A percentile compares a stretch with the other conserved stretches of the same genome.
Evolutionary conservation across 2,113 vertebrate genomes (phyloP).

Genomic region (Vicugna pacos): DNA sequence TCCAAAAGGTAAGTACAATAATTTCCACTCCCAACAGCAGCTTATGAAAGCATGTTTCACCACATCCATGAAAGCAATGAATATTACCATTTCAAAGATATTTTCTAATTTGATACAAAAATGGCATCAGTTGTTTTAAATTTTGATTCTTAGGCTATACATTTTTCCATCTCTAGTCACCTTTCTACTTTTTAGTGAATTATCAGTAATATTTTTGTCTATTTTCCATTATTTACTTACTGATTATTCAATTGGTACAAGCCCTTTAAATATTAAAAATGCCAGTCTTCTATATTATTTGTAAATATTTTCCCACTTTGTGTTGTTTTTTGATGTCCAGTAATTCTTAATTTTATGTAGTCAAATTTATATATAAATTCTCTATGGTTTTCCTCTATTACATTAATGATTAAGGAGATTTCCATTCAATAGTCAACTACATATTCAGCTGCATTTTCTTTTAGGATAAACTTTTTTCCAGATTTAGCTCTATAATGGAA

Average conservation of each 20-base stretch:
- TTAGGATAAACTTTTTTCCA: neutral
- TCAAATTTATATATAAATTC: slow-evolving; percentile 22
- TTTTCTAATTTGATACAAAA: slow-evolving; percentile 10
- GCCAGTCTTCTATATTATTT: neutral
- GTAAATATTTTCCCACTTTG: neutral
- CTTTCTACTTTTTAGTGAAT: neutral
- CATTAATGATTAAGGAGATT: neutral
- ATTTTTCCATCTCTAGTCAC: neutral
- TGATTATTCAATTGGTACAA: neutral
- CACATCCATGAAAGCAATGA: neutral
- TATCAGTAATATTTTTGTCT: neutral
- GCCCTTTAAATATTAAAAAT: slow-evolving; percentile 26
- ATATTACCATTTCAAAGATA: neutral
- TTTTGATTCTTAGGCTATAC: neutral
- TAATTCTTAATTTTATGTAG: slow-evolving; percentile 9
- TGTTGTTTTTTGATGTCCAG: neutral
- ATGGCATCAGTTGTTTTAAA: neutral
- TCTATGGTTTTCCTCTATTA: neutral
- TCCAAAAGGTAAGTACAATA: slow-evolving; percentile 21
- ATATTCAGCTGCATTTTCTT: neutral
- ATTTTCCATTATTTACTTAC: slow-evolving; percentile 52
- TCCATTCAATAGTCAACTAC: neutral
- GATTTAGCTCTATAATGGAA: slow-evolving; percentile 6
- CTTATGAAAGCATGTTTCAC: slow-evolving; percentile 23
- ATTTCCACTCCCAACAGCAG: slow-evolving; percentile 48